Base-by-base conservation (phyloP, 2,113 vertebrate species). In the Tautogolabrus adspersus region DNA sequence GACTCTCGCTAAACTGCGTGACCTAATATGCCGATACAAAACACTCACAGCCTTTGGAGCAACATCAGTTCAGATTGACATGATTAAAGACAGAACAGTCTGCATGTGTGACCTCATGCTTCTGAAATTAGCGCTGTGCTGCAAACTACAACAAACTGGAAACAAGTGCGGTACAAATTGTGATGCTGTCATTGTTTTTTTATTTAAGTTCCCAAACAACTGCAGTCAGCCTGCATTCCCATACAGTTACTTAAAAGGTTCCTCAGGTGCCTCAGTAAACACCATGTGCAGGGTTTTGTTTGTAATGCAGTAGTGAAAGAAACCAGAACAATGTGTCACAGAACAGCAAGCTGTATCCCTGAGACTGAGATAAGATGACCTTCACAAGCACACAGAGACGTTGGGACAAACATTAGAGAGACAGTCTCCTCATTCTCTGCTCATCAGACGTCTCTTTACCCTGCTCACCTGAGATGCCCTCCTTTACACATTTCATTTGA, bases 61-160 rank as follows among this genome's bases (percentile, higher is more conserved):
- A 52, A 40, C 51, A 71, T 77, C 40, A 23, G 3, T 22, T 76
- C 60, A 72, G 63, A 44, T 80, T 34, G 21, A 62, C 9, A 34
- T 18, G 67, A 84, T 86, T 75, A 66, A 58, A 77, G 40, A 34
- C 44, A 19, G 65, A 73, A 23, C 40, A 23, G 59, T 63, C 4
- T 65, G 23, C 49, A 63, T 55, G 55, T 15, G 37, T 88, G 78
- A 85, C 74, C 55, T 89, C 82, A 83, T 68, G 40, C n/a, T 46
- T 66, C 58, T 64, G 44, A 87, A 75, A 87, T 75, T 40, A 79
- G 26, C 65, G 66, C 47, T 49, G 47, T 70, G 56, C 49, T 52
- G 8, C 66, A 88, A 86, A 81, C 75, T 38, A 46, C 3, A 19
- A 52, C 38, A 10, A 30, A 69, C 3, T 19, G 23, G 8, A 51